Evolutionary conservation across 2,113 vertebrate genomes (phyloP).

Genomic region (Anthoscopus minutus): DNA sequence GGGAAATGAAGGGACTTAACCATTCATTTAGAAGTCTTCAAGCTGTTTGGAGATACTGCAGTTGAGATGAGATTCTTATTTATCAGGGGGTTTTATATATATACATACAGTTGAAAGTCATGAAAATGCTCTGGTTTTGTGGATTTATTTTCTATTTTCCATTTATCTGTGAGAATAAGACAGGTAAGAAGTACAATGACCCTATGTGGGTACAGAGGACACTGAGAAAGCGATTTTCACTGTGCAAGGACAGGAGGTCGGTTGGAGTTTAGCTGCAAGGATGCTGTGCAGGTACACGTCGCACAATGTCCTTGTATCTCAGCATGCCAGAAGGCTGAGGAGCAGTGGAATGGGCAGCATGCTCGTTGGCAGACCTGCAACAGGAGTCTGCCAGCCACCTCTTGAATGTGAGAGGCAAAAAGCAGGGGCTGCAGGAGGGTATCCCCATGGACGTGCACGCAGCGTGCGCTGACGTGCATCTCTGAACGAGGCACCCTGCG

Average conservation of each 20-base stretch:
- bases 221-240: background rate
- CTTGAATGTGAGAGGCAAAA: background rate
- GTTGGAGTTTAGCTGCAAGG: background rate
- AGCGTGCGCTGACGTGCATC: accelerated
- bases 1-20: background rate
- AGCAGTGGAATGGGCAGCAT: background rate
- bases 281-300: accelerated
- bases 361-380: background rate
- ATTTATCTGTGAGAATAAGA: background rate
- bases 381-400: background rate
- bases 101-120: background rate
- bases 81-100: background rate
- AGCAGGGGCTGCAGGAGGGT: background rate
- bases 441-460: accelerated
- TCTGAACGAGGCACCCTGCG: background rate
- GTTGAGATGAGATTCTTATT: background rate
- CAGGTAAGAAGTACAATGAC: background rate
- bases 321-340: background rate
- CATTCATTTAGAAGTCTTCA: background rate
- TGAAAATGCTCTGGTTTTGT: background rate
- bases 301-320: background rate
- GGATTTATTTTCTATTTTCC: background rate
- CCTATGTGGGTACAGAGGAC: background rate
- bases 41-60: background rate
- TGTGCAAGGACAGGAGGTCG: background rate